Evolutionary conservation across 2,113 vertebrate genomes (phyloP).

Genomic region (Cyprinodon brontotheroides): DNA sequence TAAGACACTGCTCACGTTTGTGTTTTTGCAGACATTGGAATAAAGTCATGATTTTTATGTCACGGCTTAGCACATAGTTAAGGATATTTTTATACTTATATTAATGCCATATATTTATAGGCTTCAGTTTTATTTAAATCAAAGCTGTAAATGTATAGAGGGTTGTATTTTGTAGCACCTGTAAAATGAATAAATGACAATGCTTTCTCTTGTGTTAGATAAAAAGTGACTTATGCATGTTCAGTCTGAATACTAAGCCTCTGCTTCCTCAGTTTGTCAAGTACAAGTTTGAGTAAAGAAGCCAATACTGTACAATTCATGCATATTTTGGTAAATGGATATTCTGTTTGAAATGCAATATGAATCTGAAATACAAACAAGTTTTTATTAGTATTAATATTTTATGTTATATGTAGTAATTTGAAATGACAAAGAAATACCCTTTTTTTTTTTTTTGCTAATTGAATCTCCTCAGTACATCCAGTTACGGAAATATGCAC

Average conservation of each 20-base stretch:
- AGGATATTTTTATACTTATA: conserved; percentile 2
- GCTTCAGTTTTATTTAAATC: conserved; percentile 22
- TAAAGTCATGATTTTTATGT: neutral
- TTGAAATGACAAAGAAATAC: neutral
- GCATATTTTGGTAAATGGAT: neutral
- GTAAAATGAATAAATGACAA: conserved; percentile 4
- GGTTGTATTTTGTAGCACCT: conserved; percentile 9
- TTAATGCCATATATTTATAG: conserved; percentile 16
- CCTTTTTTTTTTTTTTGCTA: neutral
- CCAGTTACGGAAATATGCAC: neutral
- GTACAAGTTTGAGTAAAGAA: neutral
- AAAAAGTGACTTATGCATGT: conserved; percentile 16
- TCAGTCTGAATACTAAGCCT: conserved; percentile 16
- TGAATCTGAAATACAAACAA: neutral
- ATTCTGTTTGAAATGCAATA: neutral
- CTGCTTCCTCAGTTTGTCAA: conserved; percentile 1
- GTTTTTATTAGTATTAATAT: neutral
- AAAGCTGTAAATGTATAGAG: conserved; percentile 15
- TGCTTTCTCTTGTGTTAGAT: conserved; percentile 17
- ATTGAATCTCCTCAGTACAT: neutral
- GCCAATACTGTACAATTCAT: neutral
- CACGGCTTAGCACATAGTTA: neutral
- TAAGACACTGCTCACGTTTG: conserved; percentile 38
- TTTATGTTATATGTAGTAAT: neutral
- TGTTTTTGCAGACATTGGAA: conserved; percentile 18